These are phyloP conservation scores for Drosophila meridionalis DNA, from an alignment of 2,888 invertebrate genomes.

Conservation along the genomic window DNA sequence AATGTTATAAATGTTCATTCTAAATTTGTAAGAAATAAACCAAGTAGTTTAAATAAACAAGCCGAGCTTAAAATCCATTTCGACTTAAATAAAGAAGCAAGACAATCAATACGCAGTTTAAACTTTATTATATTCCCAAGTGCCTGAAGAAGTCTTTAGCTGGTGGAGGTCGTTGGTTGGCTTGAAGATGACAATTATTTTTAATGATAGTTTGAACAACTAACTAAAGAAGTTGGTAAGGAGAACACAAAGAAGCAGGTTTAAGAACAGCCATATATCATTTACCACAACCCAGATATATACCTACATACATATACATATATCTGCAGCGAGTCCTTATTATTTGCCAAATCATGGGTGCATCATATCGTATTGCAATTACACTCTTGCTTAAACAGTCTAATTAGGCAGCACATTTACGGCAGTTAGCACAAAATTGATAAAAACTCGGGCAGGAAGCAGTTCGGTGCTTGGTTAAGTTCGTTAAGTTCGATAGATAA, in stretches of 20 bases:
- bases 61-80: no score
- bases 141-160: neutral
- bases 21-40: no score
- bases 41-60: no score
- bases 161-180: neutral
- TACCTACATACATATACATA: neutral
- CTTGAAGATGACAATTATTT: neutral
- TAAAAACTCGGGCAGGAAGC: conserved; percentile 29
- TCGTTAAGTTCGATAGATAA: conserved; percentile 31
- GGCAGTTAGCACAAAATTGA: conserved; percentile 16
- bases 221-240: neutral
- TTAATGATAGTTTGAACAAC: neutral
- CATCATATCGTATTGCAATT: neutral
- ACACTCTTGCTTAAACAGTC: conserved; percentile 5
- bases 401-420: conserved; percentile 34
- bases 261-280: neutral
- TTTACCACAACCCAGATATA: neutral
- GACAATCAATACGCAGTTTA: no score
- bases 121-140: neutral
- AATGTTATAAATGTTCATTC: no score
- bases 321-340: neutral
- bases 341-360: neutral
- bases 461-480: conserved; percentile 13
- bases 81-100: no score
- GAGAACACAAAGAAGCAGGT: neutral